A percentile compares a stretch with the other conserved stretches of the same genome.
These are phyloP conservation scores for Anodontia alba DNA, from an alignment of 2,888 invertebrate species.

Conservation along the genomic window DNA sequence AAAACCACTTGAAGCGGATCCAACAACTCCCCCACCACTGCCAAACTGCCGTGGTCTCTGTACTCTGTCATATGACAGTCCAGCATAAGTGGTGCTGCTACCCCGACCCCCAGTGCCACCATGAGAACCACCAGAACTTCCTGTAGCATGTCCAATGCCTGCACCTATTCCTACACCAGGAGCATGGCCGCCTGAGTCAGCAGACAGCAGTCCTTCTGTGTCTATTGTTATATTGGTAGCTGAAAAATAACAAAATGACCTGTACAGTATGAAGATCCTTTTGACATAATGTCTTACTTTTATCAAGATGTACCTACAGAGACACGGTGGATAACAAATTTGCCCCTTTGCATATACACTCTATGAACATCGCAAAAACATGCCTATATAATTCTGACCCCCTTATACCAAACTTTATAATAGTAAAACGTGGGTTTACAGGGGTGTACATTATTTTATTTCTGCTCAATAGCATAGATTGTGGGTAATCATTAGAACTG, in stretches of 20 bases:
- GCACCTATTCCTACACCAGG: slow-evolving; percentile 62
- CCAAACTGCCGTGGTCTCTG: slow-evolving; percentile 62
- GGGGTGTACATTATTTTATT: too few relatives aligned
- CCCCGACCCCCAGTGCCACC: slow-evolving; percentile 74
- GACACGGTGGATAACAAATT: too few relatives aligned
- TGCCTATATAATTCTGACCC: too few relatives aligned
- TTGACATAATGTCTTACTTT: too few relatives aligned
- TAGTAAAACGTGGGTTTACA: too few relatives aligned
- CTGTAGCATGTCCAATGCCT: slow-evolving; percentile 49
- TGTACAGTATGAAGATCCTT: too few relatives aligned
- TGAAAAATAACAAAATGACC: slow-evolving; percentile 48
- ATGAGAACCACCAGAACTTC: slow-evolving; percentile 72
- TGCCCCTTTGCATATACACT: too few relatives aligned
- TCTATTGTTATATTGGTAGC: slow-evolving; percentile 73
- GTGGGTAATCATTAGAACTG: too few relatives aligned
- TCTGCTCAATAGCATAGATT: too few relatives aligned
- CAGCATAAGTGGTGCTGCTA: slow-evolving; percentile 40
- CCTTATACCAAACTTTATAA: too few relatives aligned
- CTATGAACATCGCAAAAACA: too few relatives aligned
- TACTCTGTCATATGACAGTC: slow-evolving; percentile 61
- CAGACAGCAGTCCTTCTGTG: slow-evolving; percentile 67
- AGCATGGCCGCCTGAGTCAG: slow-evolving; percentile 58
- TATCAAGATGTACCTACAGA: too few relatives aligned
- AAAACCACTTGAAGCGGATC: slow-evolving; percentile 34
- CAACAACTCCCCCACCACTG: slow-evolving; percentile 66